Base-by-base conservation (phyloP, 2,113 vertebrate species). In the Oceanites oceanicus region DNA sequence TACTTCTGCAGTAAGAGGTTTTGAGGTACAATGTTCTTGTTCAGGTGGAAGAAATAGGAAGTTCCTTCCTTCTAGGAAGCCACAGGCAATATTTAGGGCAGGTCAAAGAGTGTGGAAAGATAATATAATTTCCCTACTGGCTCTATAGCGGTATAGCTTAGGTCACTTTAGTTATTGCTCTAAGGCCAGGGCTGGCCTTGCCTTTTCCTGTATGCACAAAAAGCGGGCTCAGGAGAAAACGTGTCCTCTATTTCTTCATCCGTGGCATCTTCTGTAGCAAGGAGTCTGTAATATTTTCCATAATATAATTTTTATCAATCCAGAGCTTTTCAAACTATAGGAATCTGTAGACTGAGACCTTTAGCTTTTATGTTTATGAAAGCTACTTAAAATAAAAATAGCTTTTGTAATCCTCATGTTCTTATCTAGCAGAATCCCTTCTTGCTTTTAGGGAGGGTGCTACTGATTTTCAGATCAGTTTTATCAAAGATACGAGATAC, bases 131-230 rank as follows among this genome's bases (percentile, higher is more conserved):
- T 45, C 34, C 56, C 9, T 62, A 17, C 12, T 47, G 10, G 13
- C 1, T 1, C 30, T 53, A 6, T 8, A 32, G 20, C 1, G 0
- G 5, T 47, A 15, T 18, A 47, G 11, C 14, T 58, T 19, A 19
- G 8, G 32, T 34, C 65, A n/a, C 23, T 59, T 44, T 21, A n/a
- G 44, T 34, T 74, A 10, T 8, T 29, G n/a, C 21, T 82, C 16
- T 22, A 4, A 40, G 34, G 34, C 32, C 42, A 22, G 26, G 16
- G 23, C 2, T 45, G 27, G 27, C 42, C 15, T 67, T 76, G 49
- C 5, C 8, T 77, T 66, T 49, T 70, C 25, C 19, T 77, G 2
- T n/a, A 4, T n/a, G 15, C 27, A 26, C 11, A 16, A 26, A 50
- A 47, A 76, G 7, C 15, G 72, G 19, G 6, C n/a, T 40, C 13